phyloP scores from a whole-genome alignment of 2,797 vertebrate genomes.

The Chiloscyllium punctatum region DNA sequence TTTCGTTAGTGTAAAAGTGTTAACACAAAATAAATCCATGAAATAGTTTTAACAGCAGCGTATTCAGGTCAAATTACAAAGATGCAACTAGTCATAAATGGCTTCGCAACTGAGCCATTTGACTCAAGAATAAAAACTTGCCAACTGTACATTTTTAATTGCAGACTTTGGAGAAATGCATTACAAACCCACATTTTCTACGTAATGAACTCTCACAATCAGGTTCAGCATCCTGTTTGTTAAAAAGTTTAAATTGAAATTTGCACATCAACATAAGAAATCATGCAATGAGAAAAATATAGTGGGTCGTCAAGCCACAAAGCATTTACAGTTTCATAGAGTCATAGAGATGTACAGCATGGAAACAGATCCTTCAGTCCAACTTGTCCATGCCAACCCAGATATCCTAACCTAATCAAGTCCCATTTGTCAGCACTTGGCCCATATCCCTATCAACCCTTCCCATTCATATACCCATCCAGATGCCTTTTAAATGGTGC shows the following conservation, averaged over 20 bases:
- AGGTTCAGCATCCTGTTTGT: neutral
- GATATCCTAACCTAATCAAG: too few relatives aligned
- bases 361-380: too few relatives aligned
- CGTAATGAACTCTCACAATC: neutral
- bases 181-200: neutral
- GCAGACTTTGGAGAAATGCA: neutral
- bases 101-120: slow-evolving; percentile 39
- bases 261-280: neutral
- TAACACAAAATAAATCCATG: neutral
- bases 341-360: too few relatives aligned
- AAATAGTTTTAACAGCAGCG: neutral
- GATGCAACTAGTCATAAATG: slow-evolving; percentile 53
- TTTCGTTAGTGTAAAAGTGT: neutral
- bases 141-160: neutral
- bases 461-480: too few relatives aligned
- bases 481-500: too few relatives aligned
- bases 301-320: neutral
- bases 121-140: slow-evolving; percentile 40
- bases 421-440: too few relatives aligned
- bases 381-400: too few relatives aligned
- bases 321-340: neutral
- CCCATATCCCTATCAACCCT: too few relatives aligned
- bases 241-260: neutral
- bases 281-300: neutral
- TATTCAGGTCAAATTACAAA: slow-evolving; percentile 66